phyloP scores from a whole-genome alignment of 2,113 vertebrate species.

The Orycteropus afer region DNA sequence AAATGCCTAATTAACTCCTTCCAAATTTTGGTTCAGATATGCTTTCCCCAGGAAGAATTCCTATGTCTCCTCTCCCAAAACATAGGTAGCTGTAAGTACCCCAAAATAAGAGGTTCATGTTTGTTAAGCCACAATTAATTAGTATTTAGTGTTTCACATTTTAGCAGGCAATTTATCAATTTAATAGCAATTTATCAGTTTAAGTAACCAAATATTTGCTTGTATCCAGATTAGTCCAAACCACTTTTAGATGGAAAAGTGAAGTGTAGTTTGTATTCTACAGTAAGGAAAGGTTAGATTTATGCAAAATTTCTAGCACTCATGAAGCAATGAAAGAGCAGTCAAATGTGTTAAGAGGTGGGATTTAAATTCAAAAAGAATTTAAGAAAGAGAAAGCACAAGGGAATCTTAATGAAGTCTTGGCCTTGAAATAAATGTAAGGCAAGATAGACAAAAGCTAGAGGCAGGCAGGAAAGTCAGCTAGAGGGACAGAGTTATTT shows the following conservation, averaged over 20 bases:
- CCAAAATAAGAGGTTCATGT: neutral
- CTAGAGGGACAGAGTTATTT: neutral
- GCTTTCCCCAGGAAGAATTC: neutral
- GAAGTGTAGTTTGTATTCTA: neutral
- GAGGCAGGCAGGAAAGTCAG: neutral
- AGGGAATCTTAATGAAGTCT: accelerated
- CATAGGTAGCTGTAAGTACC: neutral
- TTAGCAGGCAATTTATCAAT: neutral
- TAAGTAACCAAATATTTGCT: neutral
- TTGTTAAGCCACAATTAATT: neutral
- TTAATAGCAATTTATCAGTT: neutral
- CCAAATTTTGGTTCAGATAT: neutral
- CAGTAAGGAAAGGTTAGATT: neutral
- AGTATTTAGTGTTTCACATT: neutral
- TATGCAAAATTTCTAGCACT: neutral
- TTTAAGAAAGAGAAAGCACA: neutral
- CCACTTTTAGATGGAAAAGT: neutral
- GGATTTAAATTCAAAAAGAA: neutral
- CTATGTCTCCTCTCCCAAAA: neutral
- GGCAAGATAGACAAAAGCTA: neutral
- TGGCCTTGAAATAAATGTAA: neutral
- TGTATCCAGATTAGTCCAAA: neutral
- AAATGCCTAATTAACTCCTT: neutral
- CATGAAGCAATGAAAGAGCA: neutral
- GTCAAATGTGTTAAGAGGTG: neutral